These are phyloP conservation scores for Hemibagrus wyckioides DNA, from an alignment of 2,113 vertebrate genomes.

Conservation along the genomic window DNA sequence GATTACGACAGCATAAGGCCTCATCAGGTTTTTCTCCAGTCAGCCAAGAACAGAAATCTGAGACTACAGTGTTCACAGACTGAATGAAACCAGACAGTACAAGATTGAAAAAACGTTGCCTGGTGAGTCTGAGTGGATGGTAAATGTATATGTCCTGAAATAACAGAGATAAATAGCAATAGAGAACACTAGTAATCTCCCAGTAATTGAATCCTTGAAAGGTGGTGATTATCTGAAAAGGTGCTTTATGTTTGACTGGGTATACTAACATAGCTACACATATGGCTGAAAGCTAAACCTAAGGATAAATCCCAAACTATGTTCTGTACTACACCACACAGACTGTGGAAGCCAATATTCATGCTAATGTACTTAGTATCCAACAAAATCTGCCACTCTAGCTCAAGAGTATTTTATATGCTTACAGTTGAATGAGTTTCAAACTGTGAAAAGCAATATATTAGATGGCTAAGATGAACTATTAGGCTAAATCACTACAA, in stretches of 20 bases:
- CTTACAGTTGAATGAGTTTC: not conserved
- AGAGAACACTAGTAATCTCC: not conserved
- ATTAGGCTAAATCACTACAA: not conserved
- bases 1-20: not conserved
- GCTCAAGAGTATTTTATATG: not conserved
- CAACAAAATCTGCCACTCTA: not conserved
- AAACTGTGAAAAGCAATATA: not conserved
- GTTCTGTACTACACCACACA: not conserved
- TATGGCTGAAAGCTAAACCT: not conserved
- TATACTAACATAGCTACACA: not conserved
- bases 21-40: not conserved
- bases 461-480: not conserved
- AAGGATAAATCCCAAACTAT: not conserved
- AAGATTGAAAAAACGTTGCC: not conserved
- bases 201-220: not conserved
- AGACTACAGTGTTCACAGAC: not conserved
- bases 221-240: not conserved
- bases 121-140: not conserved
- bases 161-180: not conserved
- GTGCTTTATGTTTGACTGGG: not conserved
- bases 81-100: not conserved
- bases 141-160: not conserved
- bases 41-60: not conserved
- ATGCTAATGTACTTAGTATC: not conserved
- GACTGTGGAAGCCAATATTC: not conserved